Base-by-base conservation (phyloP, 2,888 invertebrate species). In the Sminthurides aquaticus region DNA sequence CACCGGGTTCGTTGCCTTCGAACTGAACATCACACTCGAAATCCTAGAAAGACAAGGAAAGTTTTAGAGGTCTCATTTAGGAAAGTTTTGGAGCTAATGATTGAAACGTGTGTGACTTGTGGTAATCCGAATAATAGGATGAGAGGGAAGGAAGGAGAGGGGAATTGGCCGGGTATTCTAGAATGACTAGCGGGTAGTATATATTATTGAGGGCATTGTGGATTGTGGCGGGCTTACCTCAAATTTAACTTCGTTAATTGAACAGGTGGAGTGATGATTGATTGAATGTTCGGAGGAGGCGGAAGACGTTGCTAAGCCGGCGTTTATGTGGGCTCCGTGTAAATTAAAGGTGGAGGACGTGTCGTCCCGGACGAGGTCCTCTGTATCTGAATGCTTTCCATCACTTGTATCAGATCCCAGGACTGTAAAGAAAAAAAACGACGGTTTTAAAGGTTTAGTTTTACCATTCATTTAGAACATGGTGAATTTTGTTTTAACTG, bases 21-120 rank as follows among this genome's bases (percentile, higher is more conserved):
- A 91, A 88, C 75, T 90, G 88, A 27, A 91, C 90, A 77, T 91
- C 91, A 79, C 91, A 91, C 72, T 90, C 90, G 80, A 91, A 86
- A 82, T 91, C 90, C 90, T 91, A 78, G 48, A 77, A 78, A 34
- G 62, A 56, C 62, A 67, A 60, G 3, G 57, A 26, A 20, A 22
- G 54, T 54, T 20, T n/a, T n/a, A n/a, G n/a, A n/a, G n/a, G 48
- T 8, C n/a, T 22, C 11, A 20, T 20, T 54, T 20, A 20, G 20
- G 11, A 20, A 54, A 20, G 20, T 20, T 54, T 11, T 20, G 8
- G 24, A 54, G 20, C 11, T 22, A 54, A 54, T 15, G 15, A 11
- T 15, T 43, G 8, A 8, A 43, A 43, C 22, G n/a, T 20, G 22
- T 52, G n/a, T 24, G n/a, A 43, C 8, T 43, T 15, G 11, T 15